A percentile compares a stretch with the other conserved stretches of the same genome.
Conservation (phyloP, 2,797 vertebrate genomes). For the Darevskia mixta region DNA sequence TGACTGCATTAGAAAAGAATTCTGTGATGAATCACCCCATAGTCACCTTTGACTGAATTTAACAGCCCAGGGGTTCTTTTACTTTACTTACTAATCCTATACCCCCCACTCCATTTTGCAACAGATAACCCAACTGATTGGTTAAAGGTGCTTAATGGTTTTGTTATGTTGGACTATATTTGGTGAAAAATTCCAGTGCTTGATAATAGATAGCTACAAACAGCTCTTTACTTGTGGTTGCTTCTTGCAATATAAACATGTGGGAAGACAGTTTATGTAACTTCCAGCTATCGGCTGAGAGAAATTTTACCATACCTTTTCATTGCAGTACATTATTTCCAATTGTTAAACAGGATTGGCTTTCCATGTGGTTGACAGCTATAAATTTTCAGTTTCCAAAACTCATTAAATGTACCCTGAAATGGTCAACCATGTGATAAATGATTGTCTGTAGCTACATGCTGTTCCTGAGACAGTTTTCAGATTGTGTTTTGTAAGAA, state of each 20-base stretch:
- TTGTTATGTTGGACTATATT: not conserved
- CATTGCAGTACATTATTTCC: not conserved
- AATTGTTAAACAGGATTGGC: not conserved
- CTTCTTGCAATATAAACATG: not conserved
- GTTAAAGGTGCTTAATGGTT: constrained; percentile 1
- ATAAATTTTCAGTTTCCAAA: not conserved
- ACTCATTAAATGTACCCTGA: not conserved
- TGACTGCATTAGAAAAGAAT: not conserved
- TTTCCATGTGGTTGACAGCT: not conserved
- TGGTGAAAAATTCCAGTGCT: not conserved
- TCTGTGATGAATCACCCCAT: too few species aligned
- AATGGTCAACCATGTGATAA: not conserved
- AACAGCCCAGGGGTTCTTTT: too few species aligned
- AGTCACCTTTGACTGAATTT: too few species aligned
- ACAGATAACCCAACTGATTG: not conserved
- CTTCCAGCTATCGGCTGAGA: not conserved
- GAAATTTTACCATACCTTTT: not conserved
- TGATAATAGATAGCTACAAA: not conserved
- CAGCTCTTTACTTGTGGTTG: not conserved
- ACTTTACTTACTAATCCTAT: not conserved
- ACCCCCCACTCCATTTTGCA: not conserved
- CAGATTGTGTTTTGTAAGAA: constrained; percentile 15
- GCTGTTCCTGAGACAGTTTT: not conserved
- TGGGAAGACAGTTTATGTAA: not conserved
- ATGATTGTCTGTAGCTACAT: not conserved